Evolutionary conservation across 2,113 vertebrate genomes (phyloP).

Genomic region (Sinocyclocheilus anshuiensis): DNA sequence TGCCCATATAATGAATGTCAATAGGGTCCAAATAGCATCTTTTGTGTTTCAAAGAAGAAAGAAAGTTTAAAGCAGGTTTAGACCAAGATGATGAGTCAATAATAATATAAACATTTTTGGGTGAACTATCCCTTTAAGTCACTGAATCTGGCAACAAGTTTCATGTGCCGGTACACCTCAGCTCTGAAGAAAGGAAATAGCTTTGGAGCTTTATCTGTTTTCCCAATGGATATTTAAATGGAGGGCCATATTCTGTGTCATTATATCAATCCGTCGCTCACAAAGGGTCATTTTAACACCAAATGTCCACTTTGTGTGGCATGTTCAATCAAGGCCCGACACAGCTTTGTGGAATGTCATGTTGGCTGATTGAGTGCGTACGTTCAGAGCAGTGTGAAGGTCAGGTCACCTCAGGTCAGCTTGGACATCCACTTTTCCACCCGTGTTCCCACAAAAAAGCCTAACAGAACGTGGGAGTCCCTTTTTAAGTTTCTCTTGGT

Average conservation of each 20-base stretch:
- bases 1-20: not conserved
- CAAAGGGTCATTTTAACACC: conserved; percentile 62
- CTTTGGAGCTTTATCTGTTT: conserved; percentile 23
- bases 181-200: not conserved
- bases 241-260: conserved; percentile 58
- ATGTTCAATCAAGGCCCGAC: conserved; percentile 55
- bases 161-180: not conserved
- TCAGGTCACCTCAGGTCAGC: conserved; percentile 70
- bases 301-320: conserved; percentile 48
- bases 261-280: conserved; percentile 58
- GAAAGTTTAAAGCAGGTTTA: not conserved
- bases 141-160: conserved; percentile 5
- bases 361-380: conserved; percentile 71
- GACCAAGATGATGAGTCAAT: not conserved
- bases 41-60: not conserved
- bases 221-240: conserved; percentile 50
- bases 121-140: not conserved
- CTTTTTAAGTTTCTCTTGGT: conserved; percentile 46
- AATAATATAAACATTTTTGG: not conserved
- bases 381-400: conserved; percentile 75
- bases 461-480: conserved; percentile 44
- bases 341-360: conserved; percentile 61
- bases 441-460: conserved; percentile 44
- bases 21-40: not conserved
- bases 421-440: conserved; percentile 68